Base-by-base conservation (phyloP, 2,888 invertebrate species). In the Nephrocerus scutellatus region DNA sequence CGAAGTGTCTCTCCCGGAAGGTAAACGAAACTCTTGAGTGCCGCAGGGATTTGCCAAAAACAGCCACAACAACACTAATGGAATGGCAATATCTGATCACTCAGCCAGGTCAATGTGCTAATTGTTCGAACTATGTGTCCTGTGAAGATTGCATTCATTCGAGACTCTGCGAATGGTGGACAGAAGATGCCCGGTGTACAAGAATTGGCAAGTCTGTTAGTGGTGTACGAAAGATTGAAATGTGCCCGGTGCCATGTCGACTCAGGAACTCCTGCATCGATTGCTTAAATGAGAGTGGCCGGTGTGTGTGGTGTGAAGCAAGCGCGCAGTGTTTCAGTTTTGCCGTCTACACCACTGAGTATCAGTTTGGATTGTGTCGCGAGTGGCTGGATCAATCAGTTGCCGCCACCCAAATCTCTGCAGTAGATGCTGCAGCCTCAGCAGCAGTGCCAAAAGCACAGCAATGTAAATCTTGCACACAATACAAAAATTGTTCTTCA, bases 231-330 rank as follows among this genome's bases (percentile, higher is more conserved):
- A 67, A 73, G 13, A 55, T 74, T 0, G 70, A 72, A 10, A 74
- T 78, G 30, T 93, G 93, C 61, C 89, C 91, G 0, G 72, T 79
- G 18, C 84, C 89, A 0, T 93, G 93, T 60, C 80, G 88, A 51
- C 66, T 76, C 62, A 78, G 88, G 30, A 75, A 70, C 26, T 80
- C 82, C 57, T 90, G 90, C 62, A 79, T 82, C 13, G 77, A 81
- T 36, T 95, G 95, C 60, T 72, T 95, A 34, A 85, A 85, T 54
- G 84, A 86, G 56, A 79, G 79, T 31, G 88, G 88, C 16, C 78
- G 90, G 43, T 95, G 95, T 66, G 92, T 92, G 1, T 95, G 95
- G 95, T 95, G 95, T 64, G 89, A 91, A 61, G 87, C 90, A 16
- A 87, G 87, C 0, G 77, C 82, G 44, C 87, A 89, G 58, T 95